These are phyloP conservation scores for Xerus rutilus DNA, from an alignment of 2,797 vertebrate genomes.

Conservation along the genomic window DNA sequence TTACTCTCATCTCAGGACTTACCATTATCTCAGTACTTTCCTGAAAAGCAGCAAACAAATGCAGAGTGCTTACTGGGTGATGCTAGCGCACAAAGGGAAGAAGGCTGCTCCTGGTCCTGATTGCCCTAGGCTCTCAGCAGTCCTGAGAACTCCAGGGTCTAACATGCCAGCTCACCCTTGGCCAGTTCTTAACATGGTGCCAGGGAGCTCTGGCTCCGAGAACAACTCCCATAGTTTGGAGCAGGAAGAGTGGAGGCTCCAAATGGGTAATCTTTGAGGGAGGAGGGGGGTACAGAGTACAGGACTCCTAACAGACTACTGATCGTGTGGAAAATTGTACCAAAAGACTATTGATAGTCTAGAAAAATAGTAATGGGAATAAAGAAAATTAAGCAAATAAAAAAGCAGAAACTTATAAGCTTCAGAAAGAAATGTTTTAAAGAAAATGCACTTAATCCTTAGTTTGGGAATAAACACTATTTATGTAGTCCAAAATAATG, in stretches of 20 bases:
- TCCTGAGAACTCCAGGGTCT: neutral
- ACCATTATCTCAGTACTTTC: neutral
- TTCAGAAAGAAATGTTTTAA: neutral
- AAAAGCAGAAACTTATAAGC: neutral
- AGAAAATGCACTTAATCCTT: neutral
- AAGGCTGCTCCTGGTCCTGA: too few relatives aligned
- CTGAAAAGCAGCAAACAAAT: neutral
- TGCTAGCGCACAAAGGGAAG: neutral
- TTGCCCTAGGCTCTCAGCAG: neutral
- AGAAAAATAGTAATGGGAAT: neutral
- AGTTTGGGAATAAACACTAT: neutral
- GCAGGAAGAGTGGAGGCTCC: neutral
- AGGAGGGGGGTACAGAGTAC: too few relatives aligned
- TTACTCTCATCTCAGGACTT: neutral
- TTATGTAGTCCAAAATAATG: neutral
- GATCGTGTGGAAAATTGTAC: neutral
- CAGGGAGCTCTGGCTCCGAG: neutral
- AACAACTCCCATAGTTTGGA: neutral
- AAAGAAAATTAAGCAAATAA: neutral
- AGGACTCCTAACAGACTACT: neutral
- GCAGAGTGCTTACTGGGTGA: neutral
- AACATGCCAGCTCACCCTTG: neutral
- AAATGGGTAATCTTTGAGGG: neutral
- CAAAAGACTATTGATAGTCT: neutral
- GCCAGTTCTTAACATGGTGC: neutral